Evolutionary conservation across 2,888 invertebrate genomes (phyloP), one percentile per base, ranked within the genome.

Genomic region (Clivina fossor): DNA sequence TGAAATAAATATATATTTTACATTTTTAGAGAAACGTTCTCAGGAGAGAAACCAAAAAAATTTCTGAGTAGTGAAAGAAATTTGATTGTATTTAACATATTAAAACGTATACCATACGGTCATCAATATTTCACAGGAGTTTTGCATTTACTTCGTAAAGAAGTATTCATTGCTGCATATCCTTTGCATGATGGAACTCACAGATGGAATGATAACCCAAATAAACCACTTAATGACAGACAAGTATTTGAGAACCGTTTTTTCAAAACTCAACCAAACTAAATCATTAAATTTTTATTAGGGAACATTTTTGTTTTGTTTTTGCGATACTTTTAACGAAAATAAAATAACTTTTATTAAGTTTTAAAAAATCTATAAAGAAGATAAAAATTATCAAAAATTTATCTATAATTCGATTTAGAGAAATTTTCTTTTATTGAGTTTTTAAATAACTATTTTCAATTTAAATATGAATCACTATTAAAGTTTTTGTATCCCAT

Each of bases 141-240:
- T 22, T 46, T 62, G 15, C 69, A 67, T 41, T 60, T 74, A 43
- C 40, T 69, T 3, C 41, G 60, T 2, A 59, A 61, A 13, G 62
- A 66, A 30, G 61, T 70, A 4, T 61, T 74, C 22, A 16, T 64
- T 22, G 66, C 66, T 53, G 71, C 67, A 8, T 72, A 65, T 62
- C 69, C 73, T 2, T 58, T 74, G n/a, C 74, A 74, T 56, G 72
- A 73, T 50, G 71, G 72, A 1, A 61, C 64, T 3, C 66, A 65
- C 53, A 47, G 65, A 46, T 68, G 70, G 65, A 65, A 67, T 1
- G 58, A 65, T 11, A 49, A 49, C 18, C 28, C 20, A 22, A 62
- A 63, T 9, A 68, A 67, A 3, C 63, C 60, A 24, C 60, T 74
- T 1, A 71, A 67, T 20, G 71, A 72, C 22, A 64, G 74, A 40